Evolutionary conservation across 2,797 vertebrate genomes (phyloP), one percentile per base, ranked within the genome.

Genomic region (Eupleurogrammus muticus): DNA sequence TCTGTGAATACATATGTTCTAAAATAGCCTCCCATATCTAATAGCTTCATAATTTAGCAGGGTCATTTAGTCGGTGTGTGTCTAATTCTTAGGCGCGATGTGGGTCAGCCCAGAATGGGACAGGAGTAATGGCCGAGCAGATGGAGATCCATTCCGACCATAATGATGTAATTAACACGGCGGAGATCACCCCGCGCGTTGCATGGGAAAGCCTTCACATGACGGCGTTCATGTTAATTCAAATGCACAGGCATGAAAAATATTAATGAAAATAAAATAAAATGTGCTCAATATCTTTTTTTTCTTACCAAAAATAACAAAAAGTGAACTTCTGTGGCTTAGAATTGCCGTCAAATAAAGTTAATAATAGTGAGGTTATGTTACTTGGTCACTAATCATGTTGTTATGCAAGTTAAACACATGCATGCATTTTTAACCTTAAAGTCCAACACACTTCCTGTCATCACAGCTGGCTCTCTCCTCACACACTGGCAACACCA

Each of bases 161-260:
- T 94, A 94, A 95, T 92, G 91, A 92, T 90, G 89, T 91, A 90
- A 94, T 94, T 95, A 95, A 92, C 83, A 49, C 84, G 54, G 80
- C 24, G 19, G 80, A 88, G 88, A 91, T 84, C 78, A 75, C 68
- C 82, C 80, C 80, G 53, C 53, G 63, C 72, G 89, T 85, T 53
- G 84, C 72, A 83, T 51, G 83, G 90, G 87, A 78, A 92, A 90
- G 83, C 81, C 87, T 76, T 79, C 72, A 68, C 73, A 59, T 61
- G 81, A 69, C 47, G 46, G 53, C 70, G 21, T 40, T 13, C 24
- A 17, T 52, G 64, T 73, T 77, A 78, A 85, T 63, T 53, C 23
- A 28, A 48, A 24, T 57, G 23, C 47, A 6, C 52, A 53, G 23
- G 50, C 12, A 47, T 62, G 1, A 9, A 59, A 54, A 58, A 23